Evolutionary conservation across 2,888 invertebrate species (phyloP).

Genomic region (Steromphala cineraria): DNA sequence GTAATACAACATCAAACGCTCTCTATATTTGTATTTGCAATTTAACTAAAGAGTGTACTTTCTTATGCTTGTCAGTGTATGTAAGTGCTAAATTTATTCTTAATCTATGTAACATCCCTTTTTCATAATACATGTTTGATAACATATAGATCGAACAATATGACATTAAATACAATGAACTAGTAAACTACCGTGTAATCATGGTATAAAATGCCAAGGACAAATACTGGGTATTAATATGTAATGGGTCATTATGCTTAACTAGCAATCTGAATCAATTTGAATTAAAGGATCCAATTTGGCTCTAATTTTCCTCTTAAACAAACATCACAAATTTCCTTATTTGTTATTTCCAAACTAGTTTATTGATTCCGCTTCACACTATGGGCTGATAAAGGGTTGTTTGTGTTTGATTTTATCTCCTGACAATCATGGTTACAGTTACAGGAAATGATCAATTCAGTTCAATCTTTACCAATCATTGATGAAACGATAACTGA

Average conservation of each 20-base stretch:
- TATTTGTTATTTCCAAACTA: not conserved
- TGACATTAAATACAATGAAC: no score
- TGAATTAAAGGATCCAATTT: not conserved
- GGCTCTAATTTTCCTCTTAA: not conserved
- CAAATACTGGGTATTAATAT: no score
- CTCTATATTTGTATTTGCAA: no score
- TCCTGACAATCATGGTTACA: not conserved
- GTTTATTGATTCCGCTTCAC: not conserved
- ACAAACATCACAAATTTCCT: not conserved
- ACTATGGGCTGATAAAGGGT: not conserved
- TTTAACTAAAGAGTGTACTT: no score
- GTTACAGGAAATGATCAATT: not conserved
- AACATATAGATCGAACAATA: no score
- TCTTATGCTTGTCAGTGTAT: no score
- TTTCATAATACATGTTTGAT: no score
- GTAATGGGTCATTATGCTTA: not conserved
- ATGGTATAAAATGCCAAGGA: no score
- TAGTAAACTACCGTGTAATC: no score
- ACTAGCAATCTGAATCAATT: not conserved
- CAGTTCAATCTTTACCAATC: not conserved
- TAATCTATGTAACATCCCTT: no score
- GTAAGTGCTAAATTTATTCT: no score
- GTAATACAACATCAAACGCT: no score
- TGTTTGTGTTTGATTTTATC: not conserved
- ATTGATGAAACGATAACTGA: not conserved